Evolutionary conservation across 2,797 vertebrate species (phyloP).

Genomic region (Nyctalus aviator): DNA sequence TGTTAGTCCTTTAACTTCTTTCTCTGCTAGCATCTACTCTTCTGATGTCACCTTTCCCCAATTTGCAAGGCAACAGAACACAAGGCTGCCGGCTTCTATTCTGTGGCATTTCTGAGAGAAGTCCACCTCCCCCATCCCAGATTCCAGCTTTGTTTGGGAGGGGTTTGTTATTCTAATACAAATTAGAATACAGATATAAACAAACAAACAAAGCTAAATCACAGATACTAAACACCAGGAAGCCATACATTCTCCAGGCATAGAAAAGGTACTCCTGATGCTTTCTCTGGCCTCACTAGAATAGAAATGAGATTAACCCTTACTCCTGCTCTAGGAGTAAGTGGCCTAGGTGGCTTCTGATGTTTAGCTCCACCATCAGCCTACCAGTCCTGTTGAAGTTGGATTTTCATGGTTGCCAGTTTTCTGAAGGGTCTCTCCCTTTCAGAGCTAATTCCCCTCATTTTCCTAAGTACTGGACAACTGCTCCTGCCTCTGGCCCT

Average conservation of each 20-base stretch:
- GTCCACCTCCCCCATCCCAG: neutral
- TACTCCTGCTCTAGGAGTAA: neutral
- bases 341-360: neutral
- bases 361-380: rapidly evolving
- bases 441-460: neutral
- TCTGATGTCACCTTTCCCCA: neutral
- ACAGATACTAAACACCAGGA: neutral
- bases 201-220: slow-evolving; percentile 2
- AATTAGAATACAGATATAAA: slow-evolving; percentile 8
- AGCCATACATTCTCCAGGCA: neutral
- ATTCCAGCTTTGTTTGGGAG: slow-evolving; percentile 3
- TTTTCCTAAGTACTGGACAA: neutral
- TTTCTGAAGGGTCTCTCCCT: neutral
- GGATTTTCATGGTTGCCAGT: neutral
- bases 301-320: neutral
- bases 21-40: neutral
- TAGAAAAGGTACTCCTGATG: neutral
- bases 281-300: neutral
- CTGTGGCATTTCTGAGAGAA: neutral
- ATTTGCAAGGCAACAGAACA: neutral
- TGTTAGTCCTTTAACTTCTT: neutral
- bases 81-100: neutral
- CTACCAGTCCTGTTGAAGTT: neutral
- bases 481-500: neutral
- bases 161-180: neutral